Percentiles rank a stretch among this genome's conserved stretches.
Evolutionary conservation across 2,797 vertebrate species (phyloP).

Genomic region (Esox lucius): DNA sequence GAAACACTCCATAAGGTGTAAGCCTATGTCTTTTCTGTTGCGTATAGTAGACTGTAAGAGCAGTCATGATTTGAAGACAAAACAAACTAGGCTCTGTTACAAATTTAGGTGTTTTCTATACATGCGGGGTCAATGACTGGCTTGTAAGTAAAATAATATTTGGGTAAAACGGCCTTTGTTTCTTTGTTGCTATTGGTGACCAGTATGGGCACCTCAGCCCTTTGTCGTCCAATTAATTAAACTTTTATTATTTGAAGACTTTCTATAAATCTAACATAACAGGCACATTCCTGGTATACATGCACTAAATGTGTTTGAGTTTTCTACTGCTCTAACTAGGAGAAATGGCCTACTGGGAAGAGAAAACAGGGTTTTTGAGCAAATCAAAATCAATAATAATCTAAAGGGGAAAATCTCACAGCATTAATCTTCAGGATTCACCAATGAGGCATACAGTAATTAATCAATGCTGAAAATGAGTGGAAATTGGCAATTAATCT

Average conservation of each 20-base stretch:
- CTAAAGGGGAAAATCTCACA: conserved; percentile 66
- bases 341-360: conserved; percentile 40
- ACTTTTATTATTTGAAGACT: conserved; percentile 52
- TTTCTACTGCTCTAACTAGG: conserved; percentile 35
- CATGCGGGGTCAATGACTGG: conserved; percentile 24
- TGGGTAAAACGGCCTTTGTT: conserved; percentile 34
- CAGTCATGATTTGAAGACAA: background rate
- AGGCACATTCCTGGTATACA: conserved; percentile 25
- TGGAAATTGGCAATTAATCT: conserved; percentile 77
- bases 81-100: conserved; percentile 7
- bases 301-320: background rate
- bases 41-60: too few relatives aligned
- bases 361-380: conserved; percentile 57
- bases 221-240: conserved; percentile 56
- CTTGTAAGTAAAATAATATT: conserved; percentile 37
- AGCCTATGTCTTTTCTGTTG: conserved; percentile 24
- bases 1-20: conserved; percentile 45
- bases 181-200: conserved; percentile 62
- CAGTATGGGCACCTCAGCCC: conserved; percentile 30
- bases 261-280: conserved; percentile 37
- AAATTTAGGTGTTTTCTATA: conserved; percentile 15
- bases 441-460: conserved; percentile 65
- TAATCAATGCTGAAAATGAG: conserved; percentile 74
- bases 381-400: conserved; percentile 80
- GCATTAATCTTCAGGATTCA: conserved; percentile 76